Evolutionary conservation across 2,888 invertebrate species (phyloP), one percentile per base, ranked within the genome.

Genomic region (Hydropsyche betteni): DNA sequence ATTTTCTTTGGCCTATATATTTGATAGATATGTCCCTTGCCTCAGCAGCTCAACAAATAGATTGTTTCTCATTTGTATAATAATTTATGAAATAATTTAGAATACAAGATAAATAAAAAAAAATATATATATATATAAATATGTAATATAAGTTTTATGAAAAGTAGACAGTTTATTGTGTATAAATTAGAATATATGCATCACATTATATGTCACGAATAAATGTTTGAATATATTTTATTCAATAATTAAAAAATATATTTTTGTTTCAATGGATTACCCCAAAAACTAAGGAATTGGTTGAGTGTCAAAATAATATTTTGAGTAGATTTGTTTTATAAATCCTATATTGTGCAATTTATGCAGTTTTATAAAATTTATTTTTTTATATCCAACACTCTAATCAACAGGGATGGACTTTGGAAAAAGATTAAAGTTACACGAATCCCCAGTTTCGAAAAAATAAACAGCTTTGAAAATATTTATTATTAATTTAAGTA

Each of bases 221-320:
- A 79, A 77, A 77, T 79, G 79, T 79, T 79, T 79, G 76, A 79
- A 74, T 75, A 79, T 79, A 79, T 79, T 79, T 79, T 79, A 79
- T 79, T 78, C 78, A 76, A 78, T 77, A 79, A 79, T 74, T 74
- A 64, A 72, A 72, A 72, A 64, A 36, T 16, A 6, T 58, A 4
- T 8, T 58, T 14, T 58, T 14, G 8, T 58, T 58, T 16, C 58
- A 58, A 14, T 44, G 0, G 6, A 44, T 44, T 44, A 2, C 44
- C 44, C 10, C 3, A 44, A 44, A 44, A 44, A 24, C 24, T 24
- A 24, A 2, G 24, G 24, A 24, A 24, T 24, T 24, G 1, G 1
- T 24, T 24, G 24, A 24, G 2, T 2, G 2, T 24, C 2, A 24
- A 24, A 24, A 24, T 24, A 24, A 2, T 24, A 2, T 24, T 24